Conservation (phyloP, 2,113 vertebrate genomes). For the Todiramphus chloris region DNA sequence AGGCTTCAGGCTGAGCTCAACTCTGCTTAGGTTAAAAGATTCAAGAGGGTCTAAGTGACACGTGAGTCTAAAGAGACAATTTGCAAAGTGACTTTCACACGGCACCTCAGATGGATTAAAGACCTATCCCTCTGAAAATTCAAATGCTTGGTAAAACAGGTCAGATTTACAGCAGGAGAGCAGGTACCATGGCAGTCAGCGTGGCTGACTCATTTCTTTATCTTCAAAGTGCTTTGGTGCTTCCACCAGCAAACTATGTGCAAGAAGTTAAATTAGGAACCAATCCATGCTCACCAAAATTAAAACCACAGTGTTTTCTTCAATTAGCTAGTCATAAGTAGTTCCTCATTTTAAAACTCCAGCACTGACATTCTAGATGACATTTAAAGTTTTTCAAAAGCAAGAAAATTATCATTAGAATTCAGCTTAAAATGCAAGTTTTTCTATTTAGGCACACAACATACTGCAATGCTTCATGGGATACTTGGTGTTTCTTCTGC, state of each 20-base stretch:
- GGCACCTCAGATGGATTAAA: neutral
- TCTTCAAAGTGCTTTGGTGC: neutral
- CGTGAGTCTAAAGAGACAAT: rapidly evolving
- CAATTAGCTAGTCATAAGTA: neutral
- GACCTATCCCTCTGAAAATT: neutral
- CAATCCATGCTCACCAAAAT: conserved; percentile 27
- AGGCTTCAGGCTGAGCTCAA: neutral
- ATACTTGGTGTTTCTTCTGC: conserved; percentile 7
- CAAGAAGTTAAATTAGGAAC: neutral
- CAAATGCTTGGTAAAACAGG: neutral
- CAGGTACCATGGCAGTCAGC: neutral
- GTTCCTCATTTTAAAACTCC: conserved; percentile 13
- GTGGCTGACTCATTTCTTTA: neutral
- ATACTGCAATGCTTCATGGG: neutral
- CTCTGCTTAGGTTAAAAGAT: neutral
- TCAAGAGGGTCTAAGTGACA: neutral
- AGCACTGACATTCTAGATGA: neutral
- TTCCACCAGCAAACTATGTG: neutral
- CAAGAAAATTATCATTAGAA: neutral
- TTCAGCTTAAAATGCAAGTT: neutral
- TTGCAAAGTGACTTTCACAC: neutral
- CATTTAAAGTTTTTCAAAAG: neutral
- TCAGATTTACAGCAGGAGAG: neutral
- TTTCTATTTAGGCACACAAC: neutral
- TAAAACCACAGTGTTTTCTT: conserved; percentile 11